phyloP scores from a whole-genome alignment of 2,797 vertebrate species.

The Microctenopoma steveboyesi region DNA sequence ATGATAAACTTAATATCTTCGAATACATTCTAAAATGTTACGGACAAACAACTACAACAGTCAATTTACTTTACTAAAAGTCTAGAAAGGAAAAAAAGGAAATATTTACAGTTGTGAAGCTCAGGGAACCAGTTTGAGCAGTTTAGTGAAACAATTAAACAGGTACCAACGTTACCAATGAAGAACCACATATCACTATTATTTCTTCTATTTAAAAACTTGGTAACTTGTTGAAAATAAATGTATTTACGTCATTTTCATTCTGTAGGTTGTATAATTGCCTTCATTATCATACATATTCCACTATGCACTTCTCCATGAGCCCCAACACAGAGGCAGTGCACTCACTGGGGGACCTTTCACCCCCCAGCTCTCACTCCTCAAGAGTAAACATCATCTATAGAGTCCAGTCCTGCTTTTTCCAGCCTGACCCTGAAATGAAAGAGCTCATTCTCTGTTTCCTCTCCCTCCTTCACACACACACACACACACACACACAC shows the following conservation, averaged over 20 bases:
- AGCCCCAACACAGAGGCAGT: constrained; percentile 17
- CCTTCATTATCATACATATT: not conserved
- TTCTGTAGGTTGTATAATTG: no score
- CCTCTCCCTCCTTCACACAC: constrained; percentile 35
- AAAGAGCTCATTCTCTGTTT: constrained; percentile 77
- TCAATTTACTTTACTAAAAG: not conserved
- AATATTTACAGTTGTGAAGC: not conserved
- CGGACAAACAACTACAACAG: not conserved
- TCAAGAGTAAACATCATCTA: constrained; percentile 76
- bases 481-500: not conserved
- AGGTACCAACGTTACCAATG: no score
- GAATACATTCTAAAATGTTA: not conserved
- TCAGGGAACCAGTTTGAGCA: no score
- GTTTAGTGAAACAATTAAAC: no score
- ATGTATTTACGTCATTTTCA: no score
- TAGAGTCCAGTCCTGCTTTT: constrained; percentile 64
- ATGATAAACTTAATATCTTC: not conserved
- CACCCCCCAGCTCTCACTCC: constrained; percentile 58
- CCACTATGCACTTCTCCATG: not conserved
- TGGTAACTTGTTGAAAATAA: no score
- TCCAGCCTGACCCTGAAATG: constrained; percentile 71
- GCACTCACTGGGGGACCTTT: constrained; percentile 52
- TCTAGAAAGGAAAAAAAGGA: not conserved
- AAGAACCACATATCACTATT: no score
- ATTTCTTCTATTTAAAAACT: no score